Evolutionary conservation across 2,113 vertebrate genomes (phyloP).

Genomic region (Alligator sinensis): DNA sequence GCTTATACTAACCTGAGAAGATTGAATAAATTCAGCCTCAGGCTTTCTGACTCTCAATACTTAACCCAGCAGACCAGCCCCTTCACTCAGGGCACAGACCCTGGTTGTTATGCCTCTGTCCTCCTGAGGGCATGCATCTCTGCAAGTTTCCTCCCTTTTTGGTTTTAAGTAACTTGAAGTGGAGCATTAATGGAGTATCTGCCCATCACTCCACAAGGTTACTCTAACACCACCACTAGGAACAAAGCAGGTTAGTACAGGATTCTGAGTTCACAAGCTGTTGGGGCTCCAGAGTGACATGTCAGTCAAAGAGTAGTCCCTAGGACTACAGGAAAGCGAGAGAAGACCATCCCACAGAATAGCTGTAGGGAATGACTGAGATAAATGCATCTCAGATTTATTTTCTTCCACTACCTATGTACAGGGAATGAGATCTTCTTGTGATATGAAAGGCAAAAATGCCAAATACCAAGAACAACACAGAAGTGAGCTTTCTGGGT

Average conservation of each 20-base stretch:
- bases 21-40: no score
- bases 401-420: background rate
- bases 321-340: background rate
- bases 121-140: background rate
- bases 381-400: background rate
- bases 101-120: no score
- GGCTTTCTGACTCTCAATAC: no score
- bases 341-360: background rate
- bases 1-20: no score
- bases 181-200: no score
- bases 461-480: background rate
- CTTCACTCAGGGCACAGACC: no score
- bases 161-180: background rate
- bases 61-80: no score
- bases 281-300: background rate
- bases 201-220: background rate
- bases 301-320: background rate
- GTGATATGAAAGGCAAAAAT: background rate
- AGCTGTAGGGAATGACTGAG: fast-evolving
- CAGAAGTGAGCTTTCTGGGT: background rate
- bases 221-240: background rate
- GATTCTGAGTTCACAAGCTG: background rate
- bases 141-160: background rate
- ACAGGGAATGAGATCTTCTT: background rate
- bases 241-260: background rate